These are phyloP conservation scores for Aeoliscus strigatus DNA, from an alignment of 2,797 vertebrate genomes.

Conservation along the genomic window DNA sequence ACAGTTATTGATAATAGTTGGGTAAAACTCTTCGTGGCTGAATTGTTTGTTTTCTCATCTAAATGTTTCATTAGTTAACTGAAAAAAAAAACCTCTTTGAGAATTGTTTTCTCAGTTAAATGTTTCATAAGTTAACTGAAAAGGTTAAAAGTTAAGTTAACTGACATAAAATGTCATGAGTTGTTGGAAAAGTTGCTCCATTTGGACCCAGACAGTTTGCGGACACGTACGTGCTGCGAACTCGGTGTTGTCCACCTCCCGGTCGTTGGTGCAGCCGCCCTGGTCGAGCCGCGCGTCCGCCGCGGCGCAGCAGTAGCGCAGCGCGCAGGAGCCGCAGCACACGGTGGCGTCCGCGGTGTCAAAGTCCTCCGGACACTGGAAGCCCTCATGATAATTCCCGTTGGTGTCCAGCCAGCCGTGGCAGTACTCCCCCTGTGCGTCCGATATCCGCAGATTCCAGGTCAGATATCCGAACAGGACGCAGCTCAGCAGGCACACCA, in stretches of 20 bases:
- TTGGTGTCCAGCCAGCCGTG: constrained; percentile 91
- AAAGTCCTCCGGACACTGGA: constrained; percentile 95
- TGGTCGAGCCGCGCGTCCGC: constrained; percentile 88
- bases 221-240: constrained; percentile 83
- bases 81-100: too few relatives aligned
- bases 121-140: too few relatives aligned
- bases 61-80: too few relatives aligned
- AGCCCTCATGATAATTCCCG: constrained; percentile 89
- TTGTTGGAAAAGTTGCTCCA: too few relatives aligned
- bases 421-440: constrained; percentile 90
- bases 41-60: too few relatives aligned
- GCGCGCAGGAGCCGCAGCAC: constrained; percentile 91
- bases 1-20: too few relatives aligned
- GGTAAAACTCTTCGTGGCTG: too few relatives aligned
- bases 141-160: too few relatives aligned
- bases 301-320: constrained; percentile 94
- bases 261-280: constrained; percentile 89
- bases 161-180: too few relatives aligned
- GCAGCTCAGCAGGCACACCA: constrained; percentile 72
- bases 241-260: constrained; percentile 79
- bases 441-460: constrained; percentile 75
- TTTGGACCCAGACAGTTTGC: background rate
- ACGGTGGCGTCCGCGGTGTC: constrained; percentile 89
- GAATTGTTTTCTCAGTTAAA: too few relatives aligned
- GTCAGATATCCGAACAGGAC: constrained; percentile 77